A percentile compares a stretch with the other conserved stretches of the same genome.
phyloP scores from a whole-genome alignment of 2,888 invertebrate genomes.

The Chloromyia formosa region DNA sequence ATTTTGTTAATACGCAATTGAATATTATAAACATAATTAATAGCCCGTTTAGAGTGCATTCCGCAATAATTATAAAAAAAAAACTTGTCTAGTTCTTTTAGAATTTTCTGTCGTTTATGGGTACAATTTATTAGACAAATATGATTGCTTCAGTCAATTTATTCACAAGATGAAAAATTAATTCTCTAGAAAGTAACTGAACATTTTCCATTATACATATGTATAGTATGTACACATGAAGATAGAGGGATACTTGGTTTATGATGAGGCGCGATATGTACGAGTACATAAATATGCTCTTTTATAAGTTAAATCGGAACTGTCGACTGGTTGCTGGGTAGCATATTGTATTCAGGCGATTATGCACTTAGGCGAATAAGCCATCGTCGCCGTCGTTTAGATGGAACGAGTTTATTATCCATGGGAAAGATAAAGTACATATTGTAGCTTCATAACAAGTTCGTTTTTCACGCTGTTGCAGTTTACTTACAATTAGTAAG shows the following conservation, averaged over 20 bases:
- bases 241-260: background rate
- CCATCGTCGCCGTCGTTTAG: background rate
- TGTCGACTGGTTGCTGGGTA: background rate
- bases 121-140: constrained; percentile 38
- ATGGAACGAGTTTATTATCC: background rate
- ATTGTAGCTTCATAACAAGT: background rate
- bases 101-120: constrained; percentile 23
- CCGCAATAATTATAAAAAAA: background rate
- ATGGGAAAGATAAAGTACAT: constrained; percentile 1
- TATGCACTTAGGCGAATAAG: background rate
- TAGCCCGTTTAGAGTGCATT: too few relatives aligned
- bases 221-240: too few relatives aligned
- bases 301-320: background rate
- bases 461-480: background rate
- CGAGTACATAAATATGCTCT: background rate
- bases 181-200: constrained; percentile 27
- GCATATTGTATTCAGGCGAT: background rate
- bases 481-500: background rate
- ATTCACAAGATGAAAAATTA: constrained; percentile 25
- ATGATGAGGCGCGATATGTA: background rate
- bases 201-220: constrained; percentile 18
- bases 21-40: too few relatives aligned
- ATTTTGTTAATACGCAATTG: too few relatives aligned
- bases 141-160: constrained; percentile 26
- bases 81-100: constrained; percentile 18